A percentile compares a stretch with the other conserved stretches of the same genome.
These are phyloP conservation scores for Onychostoma macrolepis DNA, from an alignment of 2,113 vertebrate species.

Conservation along the genomic window DNA sequence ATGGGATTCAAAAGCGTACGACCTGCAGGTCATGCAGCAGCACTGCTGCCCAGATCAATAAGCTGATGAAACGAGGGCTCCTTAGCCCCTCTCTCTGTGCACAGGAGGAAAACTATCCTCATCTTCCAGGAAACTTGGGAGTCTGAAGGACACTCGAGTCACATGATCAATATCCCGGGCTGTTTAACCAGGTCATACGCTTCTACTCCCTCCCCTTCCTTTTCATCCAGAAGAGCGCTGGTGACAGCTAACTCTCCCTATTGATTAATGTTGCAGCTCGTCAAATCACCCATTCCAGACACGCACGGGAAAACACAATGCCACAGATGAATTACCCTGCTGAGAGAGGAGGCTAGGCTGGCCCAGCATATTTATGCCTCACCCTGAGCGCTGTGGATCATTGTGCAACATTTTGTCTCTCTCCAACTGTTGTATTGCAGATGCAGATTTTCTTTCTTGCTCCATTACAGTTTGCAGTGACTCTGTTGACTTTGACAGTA, in stretches of 20 bases:
- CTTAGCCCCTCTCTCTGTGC: conserved; percentile 26
- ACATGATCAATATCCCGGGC: conserved; percentile 61
- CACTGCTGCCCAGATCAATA: conserved; percentile 41
- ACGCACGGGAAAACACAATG: conserved; percentile 28
- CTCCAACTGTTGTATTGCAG: conserved; percentile 18
- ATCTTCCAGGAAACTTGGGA: conserved; percentile 43
- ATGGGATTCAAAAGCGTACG: conserved; percentile 30
- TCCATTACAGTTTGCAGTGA: conserved; percentile 1
- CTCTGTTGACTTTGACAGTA: background rate
- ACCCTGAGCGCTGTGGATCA: conserved; percentile 34
- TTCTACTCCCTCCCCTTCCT: conserved; percentile 18
- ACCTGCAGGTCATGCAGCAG: conserved; percentile 7
- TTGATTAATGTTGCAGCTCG: conserved; percentile 60
- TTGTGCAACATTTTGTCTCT: conserved; percentile 45
- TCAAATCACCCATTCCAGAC: conserved; percentile 50
- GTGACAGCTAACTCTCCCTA: conserved; percentile 58
- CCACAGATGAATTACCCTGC: conserved; percentile 51
- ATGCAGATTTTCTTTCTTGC: conserved; percentile 40
- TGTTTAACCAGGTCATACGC: conserved; percentile 55
- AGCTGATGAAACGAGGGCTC: conserved; percentile 49
- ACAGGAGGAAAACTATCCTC: conserved; percentile 39
- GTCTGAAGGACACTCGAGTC: conserved; percentile 62
- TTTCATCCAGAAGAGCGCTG: conserved; percentile 2
- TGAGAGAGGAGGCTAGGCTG: conserved; percentile 27
- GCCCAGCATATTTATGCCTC: conserved; percentile 39